Evolutionary conservation across 2,888 invertebrate genomes (phyloP).

Genomic region (Lasioglossum calceatum): DNA sequence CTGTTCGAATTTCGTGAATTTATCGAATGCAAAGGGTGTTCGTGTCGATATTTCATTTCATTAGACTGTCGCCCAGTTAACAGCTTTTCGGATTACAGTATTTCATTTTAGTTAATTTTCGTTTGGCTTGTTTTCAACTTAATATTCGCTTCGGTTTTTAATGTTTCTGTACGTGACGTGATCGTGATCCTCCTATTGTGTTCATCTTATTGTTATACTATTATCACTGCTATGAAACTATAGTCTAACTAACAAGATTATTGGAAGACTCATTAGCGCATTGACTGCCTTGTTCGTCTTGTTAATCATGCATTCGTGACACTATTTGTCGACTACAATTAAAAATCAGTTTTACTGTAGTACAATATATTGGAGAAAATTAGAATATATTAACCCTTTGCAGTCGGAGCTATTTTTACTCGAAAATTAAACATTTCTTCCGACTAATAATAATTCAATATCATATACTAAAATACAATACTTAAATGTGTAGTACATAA

Average conservation of each 20-base stretch:
- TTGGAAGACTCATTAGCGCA: not conserved
- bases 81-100: not conserved
- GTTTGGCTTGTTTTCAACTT: too few relatives aligned
- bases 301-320: not conserved
- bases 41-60: not conserved
- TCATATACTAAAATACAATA: too few relatives aligned
- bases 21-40: not conserved
- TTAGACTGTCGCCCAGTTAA: slow-evolving; percentile 2
- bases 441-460: too few relatives aligned
- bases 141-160: not conserved
- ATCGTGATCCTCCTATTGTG: not conserved
- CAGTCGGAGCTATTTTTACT: too few relatives aligned
- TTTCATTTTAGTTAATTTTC: not conserved
- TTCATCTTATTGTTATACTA: not conserved
- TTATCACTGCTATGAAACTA: not conserved
- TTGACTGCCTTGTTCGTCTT: not conserved
- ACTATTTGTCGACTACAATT: not conserved
- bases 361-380: too few relatives aligned
- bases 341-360: not conserved
- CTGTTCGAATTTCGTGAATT: not conserved
- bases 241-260: not conserved
- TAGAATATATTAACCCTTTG: too few relatives aligned
- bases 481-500: too few relatives aligned
- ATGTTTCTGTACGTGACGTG: not conserved
- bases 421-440: too few relatives aligned